Conservation (phyloP, 2,113 vertebrate genomes). For the Cyprinodon variegatus region DNA sequence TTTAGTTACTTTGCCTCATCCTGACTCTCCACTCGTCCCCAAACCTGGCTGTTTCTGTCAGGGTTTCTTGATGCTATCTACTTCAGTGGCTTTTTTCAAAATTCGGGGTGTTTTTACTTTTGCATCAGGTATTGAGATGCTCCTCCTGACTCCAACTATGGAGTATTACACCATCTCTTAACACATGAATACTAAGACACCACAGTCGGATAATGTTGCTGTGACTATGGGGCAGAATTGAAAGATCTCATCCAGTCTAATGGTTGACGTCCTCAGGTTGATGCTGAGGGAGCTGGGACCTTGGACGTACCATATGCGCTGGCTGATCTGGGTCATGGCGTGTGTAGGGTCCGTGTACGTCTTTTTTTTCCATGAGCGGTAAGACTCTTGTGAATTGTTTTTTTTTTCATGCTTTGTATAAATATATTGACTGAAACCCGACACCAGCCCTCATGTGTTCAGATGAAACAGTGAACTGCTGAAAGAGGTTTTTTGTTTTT, state of each 20-base stretch:
- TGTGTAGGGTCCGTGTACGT: slow-evolving; percentile 84
- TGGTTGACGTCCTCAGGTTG: slow-evolving; percentile 75
- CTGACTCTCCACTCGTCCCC: no score
- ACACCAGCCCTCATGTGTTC: slow-evolving; percentile 22
- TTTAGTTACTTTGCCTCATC: no score
- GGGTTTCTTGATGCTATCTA: no score
- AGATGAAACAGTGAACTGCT: slow-evolving; percentile 28
- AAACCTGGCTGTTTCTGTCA: no score
- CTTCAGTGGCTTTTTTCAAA: no score
- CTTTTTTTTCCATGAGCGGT: slow-evolving; percentile 92
- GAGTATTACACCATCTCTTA: not conserved
- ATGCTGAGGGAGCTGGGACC: slow-evolving; percentile 90
- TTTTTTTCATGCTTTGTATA: not conserved
- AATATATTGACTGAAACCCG: slow-evolving; percentile 25
- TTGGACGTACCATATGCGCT: slow-evolving; percentile 91
- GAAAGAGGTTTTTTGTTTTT: slow-evolving; percentile 23
- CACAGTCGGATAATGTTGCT: not conserved
- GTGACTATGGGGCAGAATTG: not conserved
- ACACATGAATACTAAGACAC: not conserved
- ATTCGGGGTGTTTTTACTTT: no score
- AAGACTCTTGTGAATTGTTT: slow-evolving; percentile 35
- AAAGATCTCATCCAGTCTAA: not conserved
- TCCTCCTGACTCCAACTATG: not conserved
- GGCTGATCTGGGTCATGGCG: slow-evolving; percentile 93
- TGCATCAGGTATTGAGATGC: not conserved